These are phyloP conservation scores for Tadarida brasiliensis DNA, from an alignment of 2,797 vertebrate genomes.

Conservation along the genomic window DNA sequence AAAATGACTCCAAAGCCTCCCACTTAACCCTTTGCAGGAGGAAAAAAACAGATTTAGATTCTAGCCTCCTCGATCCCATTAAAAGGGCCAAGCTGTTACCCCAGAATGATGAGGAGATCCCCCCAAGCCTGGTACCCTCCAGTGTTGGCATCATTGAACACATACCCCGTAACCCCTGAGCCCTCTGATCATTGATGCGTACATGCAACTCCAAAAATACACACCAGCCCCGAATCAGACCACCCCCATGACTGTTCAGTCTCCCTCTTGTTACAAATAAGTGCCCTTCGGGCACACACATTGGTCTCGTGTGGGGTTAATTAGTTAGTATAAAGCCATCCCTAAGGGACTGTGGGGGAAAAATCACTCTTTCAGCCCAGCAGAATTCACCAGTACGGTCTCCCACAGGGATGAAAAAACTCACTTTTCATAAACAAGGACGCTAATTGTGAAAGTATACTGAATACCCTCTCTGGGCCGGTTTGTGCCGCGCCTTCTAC, in stretches of 20 bases:
- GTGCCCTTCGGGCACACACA: background rate
- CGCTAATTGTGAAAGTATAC: rapidly evolving
- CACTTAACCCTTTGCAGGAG: background rate
- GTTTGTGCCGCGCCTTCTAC: rapidly evolving
- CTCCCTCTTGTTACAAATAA: background rate
- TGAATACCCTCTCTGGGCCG: background rate
- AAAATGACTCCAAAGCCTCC: background rate
- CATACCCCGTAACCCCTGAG: rapidly evolving
- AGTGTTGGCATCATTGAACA: background rate
- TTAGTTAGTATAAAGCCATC: background rate
- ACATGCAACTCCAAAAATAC: rapidly evolving
- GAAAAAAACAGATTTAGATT: too few species aligned
- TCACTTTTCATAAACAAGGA: background rate
- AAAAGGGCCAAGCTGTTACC: background rate
- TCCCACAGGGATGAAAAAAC: rapidly evolving
- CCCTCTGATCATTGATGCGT: rapidly evolving
- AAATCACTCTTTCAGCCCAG: background rate
- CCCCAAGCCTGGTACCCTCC: rapidly evolving
- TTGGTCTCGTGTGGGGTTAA: background rate
- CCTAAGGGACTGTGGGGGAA: background rate
- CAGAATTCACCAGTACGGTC: background rate
- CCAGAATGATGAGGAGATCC: background rate
- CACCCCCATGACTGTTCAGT: rapidly evolving
- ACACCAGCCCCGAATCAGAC: rapidly evolving
- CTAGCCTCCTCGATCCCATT: rapidly evolving